Evolutionary conservation across 37 sponge, comb jelly and placozoan species (phyloP).

Genomic region (Axinella damicornis): DNA sequence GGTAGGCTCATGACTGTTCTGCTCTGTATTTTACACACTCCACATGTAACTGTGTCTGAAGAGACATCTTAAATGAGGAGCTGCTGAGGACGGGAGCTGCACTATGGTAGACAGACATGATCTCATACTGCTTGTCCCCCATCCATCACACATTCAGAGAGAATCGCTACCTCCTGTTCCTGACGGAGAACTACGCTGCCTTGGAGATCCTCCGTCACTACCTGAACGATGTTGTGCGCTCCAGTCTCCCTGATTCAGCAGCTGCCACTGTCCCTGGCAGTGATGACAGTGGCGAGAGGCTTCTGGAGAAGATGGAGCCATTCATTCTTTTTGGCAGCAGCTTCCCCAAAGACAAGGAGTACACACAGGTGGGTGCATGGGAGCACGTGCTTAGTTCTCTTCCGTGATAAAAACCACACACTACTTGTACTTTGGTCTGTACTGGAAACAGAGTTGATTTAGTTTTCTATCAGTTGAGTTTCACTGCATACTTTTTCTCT

Average conservation of each 20-base stretch:
- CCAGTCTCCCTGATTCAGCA: too few species aligned
- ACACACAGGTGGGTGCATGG: constrained; percentile 78
- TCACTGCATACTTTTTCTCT: too few species aligned
- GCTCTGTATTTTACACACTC: too few species aligned
- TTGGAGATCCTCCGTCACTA: constrained; percentile 79
- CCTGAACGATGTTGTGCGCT: constrained; percentile 1
- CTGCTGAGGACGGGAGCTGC: background rate
- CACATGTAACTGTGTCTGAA: background rate
- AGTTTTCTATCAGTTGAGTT: too few species aligned
- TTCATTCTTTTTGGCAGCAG: constrained; percentile 92
- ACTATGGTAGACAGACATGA: too few species aligned
- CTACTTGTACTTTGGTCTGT: too few species aligned
- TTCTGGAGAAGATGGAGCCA: constrained; percentile 46
- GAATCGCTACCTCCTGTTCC: constrained; percentile 90
- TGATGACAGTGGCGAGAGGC: background rate
- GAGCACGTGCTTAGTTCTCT: too few species aligned
- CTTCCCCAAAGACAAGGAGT: constrained; percentile 94
- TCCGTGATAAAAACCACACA: too few species aligned
- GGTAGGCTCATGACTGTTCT: constrained; percentile 36
- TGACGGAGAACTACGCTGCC: constrained; percentile 94
- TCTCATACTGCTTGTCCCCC: too few species aligned
- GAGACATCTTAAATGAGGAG: background rate
- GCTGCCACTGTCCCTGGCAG: too few species aligned
- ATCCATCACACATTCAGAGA: constrained; percentile 43
- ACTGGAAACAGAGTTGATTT: too few species aligned